A percentile compares a stretch with the other conserved stretches of the same genome.
These are phyloP conservation scores for Eupithecia dodoneata DNA, from an alignment of 2,888 invertebrate species.

Conservation along the genomic window DNA sequence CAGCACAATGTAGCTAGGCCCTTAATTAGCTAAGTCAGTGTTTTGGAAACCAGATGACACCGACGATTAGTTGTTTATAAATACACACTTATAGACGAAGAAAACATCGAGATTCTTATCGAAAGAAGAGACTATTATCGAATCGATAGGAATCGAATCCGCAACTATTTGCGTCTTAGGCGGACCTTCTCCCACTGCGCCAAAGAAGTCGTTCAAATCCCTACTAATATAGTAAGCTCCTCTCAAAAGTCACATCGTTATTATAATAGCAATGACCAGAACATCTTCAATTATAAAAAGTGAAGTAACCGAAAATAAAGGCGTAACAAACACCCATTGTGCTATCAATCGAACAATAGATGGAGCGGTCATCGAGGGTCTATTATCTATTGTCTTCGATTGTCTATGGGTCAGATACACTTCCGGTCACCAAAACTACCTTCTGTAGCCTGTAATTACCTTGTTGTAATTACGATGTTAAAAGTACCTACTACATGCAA, in stretches of 20 bases:
- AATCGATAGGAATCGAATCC: neutral
- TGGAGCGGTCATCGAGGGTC: constrained; percentile 64
- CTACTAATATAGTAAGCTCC: no score
- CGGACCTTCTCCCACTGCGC: neutral
- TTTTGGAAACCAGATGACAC: neutral
- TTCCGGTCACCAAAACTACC: constrained; percentile 53
- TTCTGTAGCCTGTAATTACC: neutral
- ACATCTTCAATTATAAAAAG: constrained; percentile 26
- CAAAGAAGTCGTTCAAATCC: no score
- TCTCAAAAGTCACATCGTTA: neutral
- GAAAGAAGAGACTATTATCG: no score
- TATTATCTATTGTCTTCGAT: constrained; percentile 67
- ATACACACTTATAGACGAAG: neutral
- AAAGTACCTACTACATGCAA: neutral
- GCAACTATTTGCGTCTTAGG: neutral
- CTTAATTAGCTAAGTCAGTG: neutral
- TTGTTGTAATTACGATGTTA: neutral
- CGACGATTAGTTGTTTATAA: neutral
- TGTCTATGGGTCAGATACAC: constrained; percentile 59
- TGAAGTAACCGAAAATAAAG: constrained; percentile 44
- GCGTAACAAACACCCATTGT: constrained; percentile 61
- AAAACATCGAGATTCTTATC: neutral
- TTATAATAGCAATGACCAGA: neutral
- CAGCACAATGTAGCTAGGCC: neutral
- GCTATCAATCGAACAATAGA: constrained; percentile 67